phyloP scores from a whole-genome alignment of 2,888 invertebrate species.

The Cheilosia impressa region DNA sequence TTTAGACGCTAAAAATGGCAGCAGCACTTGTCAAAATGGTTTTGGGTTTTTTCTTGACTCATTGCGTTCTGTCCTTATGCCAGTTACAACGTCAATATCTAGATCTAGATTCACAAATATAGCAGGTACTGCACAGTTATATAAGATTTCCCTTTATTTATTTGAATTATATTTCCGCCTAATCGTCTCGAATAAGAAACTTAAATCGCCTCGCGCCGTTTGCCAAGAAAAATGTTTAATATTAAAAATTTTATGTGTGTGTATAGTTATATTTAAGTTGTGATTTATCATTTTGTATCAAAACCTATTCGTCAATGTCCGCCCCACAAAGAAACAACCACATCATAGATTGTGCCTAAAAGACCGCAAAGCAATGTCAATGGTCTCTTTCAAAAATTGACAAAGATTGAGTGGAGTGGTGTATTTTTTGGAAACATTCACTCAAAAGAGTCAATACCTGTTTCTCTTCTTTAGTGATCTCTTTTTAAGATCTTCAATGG shows the following conservation, averaged over 20 bases:
- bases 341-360: slow-evolving; percentile 31
- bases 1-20: no score
- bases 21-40: no score
- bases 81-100: no score
- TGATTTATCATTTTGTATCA: slow-evolving; percentile 51
- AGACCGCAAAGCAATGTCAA: slow-evolving; percentile 35
- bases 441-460: not conserved
- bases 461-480: not conserved
- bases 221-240: slow-evolving; percentile 12
- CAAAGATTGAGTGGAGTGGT: slow-evolving; percentile 16
- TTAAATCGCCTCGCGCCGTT: not conserved
- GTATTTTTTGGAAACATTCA: slow-evolving; percentile 14
- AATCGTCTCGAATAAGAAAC: not conserved
- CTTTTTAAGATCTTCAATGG: not conserved
- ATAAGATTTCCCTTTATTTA: not conserved
- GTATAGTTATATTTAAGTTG: slow-evolving; percentile 41
- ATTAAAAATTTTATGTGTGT: not conserved
- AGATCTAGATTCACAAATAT: no score
- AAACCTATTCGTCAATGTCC: slow-evolving; percentile 41
- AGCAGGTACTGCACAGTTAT: no score
- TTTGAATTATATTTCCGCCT: slow-evolving; percentile 21
- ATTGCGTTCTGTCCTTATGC: no score
- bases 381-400: slow-evolving; percentile 26
- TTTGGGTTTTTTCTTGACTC: no score
- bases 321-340: slow-evolving; percentile 17